Conservation (phyloP, 2,113 vertebrate species). For the Sylvia atricapilla region DNA sequence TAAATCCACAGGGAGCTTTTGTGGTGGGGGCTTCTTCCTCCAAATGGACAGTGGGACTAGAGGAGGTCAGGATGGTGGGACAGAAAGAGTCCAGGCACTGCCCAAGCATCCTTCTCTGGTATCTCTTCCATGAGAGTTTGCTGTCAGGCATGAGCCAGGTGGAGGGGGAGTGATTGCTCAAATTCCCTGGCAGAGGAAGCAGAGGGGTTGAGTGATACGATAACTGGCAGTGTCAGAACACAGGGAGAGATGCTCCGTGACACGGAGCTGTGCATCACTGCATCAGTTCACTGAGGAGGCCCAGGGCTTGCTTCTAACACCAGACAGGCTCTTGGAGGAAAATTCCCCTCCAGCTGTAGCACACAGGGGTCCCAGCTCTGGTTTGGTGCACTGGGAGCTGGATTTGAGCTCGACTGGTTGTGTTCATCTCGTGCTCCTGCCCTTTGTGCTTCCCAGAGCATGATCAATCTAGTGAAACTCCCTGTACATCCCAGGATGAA, state of each 20-base stretch:
- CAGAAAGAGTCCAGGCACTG: not conserved
- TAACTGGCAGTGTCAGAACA: not conserved
- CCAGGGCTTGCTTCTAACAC: not conserved
- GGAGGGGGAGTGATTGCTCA: not conserved
- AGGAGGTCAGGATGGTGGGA: not conserved
- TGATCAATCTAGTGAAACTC: not conserved
- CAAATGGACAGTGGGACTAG: fast-evolving
- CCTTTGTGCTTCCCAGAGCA: not conserved
- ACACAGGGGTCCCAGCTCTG: fast-evolving
- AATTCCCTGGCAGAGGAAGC: not conserved
- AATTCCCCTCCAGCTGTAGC: not conserved
- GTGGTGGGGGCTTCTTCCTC: not conserved
- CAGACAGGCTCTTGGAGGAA: not conserved
- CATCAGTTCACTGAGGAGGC: not conserved
- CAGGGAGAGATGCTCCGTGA: not conserved
- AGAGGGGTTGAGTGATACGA: fast-evolving
- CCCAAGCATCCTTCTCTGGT: not conserved
- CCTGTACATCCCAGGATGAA: not conserved
- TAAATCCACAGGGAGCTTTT: not conserved
- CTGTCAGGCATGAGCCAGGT: not conserved
- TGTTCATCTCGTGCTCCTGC: fast-evolving
- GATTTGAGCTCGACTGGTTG: fast-evolving
- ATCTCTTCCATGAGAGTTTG: not conserved
- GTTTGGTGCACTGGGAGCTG: not conserved
- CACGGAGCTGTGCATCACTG: not conserved